These are phyloP conservation scores for Eupsittula cactorum DNA, from an alignment of 2,113 vertebrate species.

Conservation along the genomic window DNA sequence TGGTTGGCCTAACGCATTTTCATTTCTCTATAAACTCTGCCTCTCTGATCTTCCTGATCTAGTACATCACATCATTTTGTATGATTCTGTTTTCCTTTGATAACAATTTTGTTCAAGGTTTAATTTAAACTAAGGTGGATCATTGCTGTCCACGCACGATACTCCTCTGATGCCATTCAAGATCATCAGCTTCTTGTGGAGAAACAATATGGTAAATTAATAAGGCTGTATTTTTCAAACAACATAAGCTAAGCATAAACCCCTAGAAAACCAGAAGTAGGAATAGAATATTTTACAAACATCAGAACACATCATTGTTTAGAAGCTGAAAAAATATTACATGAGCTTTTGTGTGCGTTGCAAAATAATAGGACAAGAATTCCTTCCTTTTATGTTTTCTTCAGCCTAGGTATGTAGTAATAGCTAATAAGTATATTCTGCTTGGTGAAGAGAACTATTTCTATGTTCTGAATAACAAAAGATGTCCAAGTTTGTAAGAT, in stretches of 20 bases:
- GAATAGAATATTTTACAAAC: neutral
- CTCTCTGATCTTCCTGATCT: neutral
- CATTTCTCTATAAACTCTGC: neutral
- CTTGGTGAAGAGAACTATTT: neutral
- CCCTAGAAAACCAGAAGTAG: neutral
- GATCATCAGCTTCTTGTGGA: neutral
- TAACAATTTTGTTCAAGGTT: neutral
- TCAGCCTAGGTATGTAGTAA: neutral
- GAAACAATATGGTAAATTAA: neutral
- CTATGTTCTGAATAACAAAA: neutral
- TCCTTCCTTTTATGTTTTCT: neutral
- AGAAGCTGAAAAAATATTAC: neutral
- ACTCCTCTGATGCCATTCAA: neutral
- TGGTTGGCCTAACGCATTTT: neutral
- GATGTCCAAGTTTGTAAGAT: neutral
- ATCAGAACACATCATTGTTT: neutral
- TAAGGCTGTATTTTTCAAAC: neutral
- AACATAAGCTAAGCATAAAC: neutral
- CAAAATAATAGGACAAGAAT: neutral
- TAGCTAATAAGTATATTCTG: neutral
- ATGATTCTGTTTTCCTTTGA: neutral
- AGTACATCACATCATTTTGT: neutral
- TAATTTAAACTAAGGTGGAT: neutral
- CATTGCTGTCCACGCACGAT: neutral
- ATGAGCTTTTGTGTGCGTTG: neutral